Evolutionary conservation across 2,888 invertebrate genomes (phyloP), one percentile per base, ranked within the genome.

Genomic region (Phrixothrix hirtus): DNA sequence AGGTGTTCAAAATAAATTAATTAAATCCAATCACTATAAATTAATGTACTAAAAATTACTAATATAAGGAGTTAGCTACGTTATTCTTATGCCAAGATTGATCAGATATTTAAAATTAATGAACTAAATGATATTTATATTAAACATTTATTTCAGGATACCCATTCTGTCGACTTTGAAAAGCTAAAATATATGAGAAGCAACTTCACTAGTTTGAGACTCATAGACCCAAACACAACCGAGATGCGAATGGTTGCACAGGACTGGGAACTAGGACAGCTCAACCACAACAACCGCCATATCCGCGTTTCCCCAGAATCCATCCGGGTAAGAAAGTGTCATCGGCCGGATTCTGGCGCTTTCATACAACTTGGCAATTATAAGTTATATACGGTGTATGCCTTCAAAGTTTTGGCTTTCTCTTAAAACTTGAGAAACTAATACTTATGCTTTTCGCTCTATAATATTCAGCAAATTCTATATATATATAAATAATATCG

Each of bases 191-290:
- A 80, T 44, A 79, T 83, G 0, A 80, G 81, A 55, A 83, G 86
- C 0, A 88, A 88, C 64, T 84, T 89, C 1, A 86, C 88, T 0
- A 84, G 85, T 0, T 76, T 88, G 59, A 80, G 85, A 61, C 69
- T 89, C 53, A 77, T 88, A 0, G 81, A 83, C 63, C 76, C 80
- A 29, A 76, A 79, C 0, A 79, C 78, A 55, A 74, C 77, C 2
- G 77, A 78, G 61, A 77, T 82, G 6, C 72, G 71, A 30, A 76
- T 77, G 25, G 79, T 80, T 55, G 73, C 81, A 38, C 74, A 77
- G 10, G 81, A 82, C 53, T 71, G 68, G 68, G 54, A 63, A 54
- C 57, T 66, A 41, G 60, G 53, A 51, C 58, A 63, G 36, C 49
- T 41, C 16, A 46, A 61, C 45, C 39, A 57, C 29, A 59, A 57